Conservation (phyloP, 2,888 invertebrate species). For the Drosophila rellima region DNA sequence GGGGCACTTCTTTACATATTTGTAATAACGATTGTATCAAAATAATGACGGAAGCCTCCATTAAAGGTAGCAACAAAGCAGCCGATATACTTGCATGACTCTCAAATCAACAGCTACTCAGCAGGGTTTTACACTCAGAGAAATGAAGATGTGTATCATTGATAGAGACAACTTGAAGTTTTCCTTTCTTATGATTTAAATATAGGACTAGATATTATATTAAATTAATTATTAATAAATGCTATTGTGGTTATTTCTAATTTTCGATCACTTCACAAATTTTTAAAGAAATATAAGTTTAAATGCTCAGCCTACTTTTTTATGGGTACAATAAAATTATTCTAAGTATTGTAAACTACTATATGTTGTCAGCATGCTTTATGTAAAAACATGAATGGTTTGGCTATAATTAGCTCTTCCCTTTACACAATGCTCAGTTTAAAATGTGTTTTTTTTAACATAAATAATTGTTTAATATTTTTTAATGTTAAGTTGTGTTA, state of each 20-base stretch:
- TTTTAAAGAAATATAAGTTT: not conserved
- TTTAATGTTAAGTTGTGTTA: not conserved
- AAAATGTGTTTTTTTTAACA: too few species aligned
- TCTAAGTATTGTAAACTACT: too few species aligned
- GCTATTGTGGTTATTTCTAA: not conserved
- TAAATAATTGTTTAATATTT: too few species aligned
- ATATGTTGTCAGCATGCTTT: too few species aligned
- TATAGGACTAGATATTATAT: too few species aligned
- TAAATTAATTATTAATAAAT: too few species aligned
- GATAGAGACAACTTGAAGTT: not conserved
- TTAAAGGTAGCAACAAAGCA: slow-evolving; percentile 20
- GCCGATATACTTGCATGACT: slow-evolving; percentile 39
- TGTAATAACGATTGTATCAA: slow-evolving; percentile 22
- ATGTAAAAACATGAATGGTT: too few species aligned
- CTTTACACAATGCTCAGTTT: too few species aligned
- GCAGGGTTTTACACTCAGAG: slow-evolving; percentile 23
- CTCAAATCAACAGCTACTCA: slow-evolving; percentile 24
- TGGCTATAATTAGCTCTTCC: too few species aligned
- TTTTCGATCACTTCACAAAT: not conserved
- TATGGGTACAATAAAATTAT: not conserved
- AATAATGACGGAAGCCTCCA: slow-evolving; percentile 34
- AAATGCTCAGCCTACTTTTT: not conserved
- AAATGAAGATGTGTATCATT: not conserved
- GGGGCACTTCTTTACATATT: slow-evolving; percentile 21
- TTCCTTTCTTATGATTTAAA: not conserved